A percentile compares a stretch with the other conserved stretches of the same genome.
Conservation (phyloP, 2,888 invertebrate genomes). For the Drosophila conformis region DNA sequence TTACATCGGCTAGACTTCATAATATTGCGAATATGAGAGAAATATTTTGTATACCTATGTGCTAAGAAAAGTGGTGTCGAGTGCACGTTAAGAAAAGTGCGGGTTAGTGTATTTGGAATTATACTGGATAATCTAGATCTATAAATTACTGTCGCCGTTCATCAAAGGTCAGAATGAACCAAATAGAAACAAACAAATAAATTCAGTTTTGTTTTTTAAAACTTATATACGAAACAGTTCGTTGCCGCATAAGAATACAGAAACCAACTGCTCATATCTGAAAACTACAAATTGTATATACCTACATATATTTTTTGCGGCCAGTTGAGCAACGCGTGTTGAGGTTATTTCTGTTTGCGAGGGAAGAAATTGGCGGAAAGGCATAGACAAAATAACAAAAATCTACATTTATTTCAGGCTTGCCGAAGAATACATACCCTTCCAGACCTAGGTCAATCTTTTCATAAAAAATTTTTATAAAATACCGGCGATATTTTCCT, state of each 20-base stretch:
- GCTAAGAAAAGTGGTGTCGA: not conserved
- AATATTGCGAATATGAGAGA: not conserved
- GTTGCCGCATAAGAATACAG: constrained; percentile 36
- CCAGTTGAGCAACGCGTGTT: constrained; percentile 60
- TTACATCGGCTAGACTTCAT: constrained; percentile 8
- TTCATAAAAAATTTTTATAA: not conserved
- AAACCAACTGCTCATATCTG: constrained; percentile 10
- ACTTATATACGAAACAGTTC: constrained; percentile 28
- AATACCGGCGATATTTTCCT: not conserved
- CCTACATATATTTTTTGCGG: constrained; percentile 8
- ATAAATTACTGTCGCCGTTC: constrained; percentile 19
- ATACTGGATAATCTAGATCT: constrained; percentile 76
- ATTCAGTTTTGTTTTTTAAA: not conserved
- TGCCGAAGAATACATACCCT: constrained; percentile 1
- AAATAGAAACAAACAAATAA: constrained; percentile 23
- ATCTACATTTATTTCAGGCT: not conserved
- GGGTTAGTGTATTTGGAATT: constrained; percentile 50
- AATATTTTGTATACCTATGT: not conserved
- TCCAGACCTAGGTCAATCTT: not conserved
- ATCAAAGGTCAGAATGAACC: not conserved
- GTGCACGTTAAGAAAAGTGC: constrained; percentile 8
- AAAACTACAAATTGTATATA: constrained; percentile 11
- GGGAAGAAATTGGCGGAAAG: constrained; percentile 34
- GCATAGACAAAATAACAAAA: constrained; percentile 4
- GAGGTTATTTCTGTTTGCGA: constrained; percentile 72